Base-by-base conservation (phyloP, 2,888 invertebrate species). In the Drosophila setosimentum region DNA sequence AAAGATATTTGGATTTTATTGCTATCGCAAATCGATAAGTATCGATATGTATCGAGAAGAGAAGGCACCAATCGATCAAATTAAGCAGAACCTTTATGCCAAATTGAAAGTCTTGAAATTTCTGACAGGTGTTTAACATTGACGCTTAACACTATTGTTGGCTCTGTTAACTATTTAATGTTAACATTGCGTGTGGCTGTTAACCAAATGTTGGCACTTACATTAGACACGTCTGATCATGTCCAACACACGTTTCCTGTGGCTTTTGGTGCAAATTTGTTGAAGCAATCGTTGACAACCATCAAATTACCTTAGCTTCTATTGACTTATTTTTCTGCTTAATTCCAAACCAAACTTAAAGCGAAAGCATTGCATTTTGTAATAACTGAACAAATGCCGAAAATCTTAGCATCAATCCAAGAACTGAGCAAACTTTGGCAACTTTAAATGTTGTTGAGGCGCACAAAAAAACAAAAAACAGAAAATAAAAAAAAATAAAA, bases 391-490 rank as follows among this genome's bases (percentile, higher is more conserved):
- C 51, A 51, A 16, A 51, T n/a, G n/a, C 27, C 1, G 16, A 21
- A 29, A 37, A 55, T 40, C 10, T 7, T 24, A 45, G 16, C 45
- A 45, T 24, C 8, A 45, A 24, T 7, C 7, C 45, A 16, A 16
- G 24, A 24, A 24, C 16, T 21, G 45, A 16, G 30, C 57, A 16
- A 30, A 29, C 42, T 16, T 58, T 21, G 18, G 16, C 24, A 58
- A 45, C 58, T 33, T 58, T 58, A 48, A 48, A 48, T 24, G 24
- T 5, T 16, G 21, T 42, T 57, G 16, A 29, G 30, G 29, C 55
- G 37, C n/a, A n/a, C n/a, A n/a, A n/a, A n/a, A n/a, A n/a, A n/a
- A n/a, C n/a, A n/a, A n/a, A n/a, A n/a, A n/a, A n/a, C n/a, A n/a
- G n/a, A n/a, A n/a, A n/a, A n/a, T n/a, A n/a, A n/a, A n/a, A 13